Base-by-base conservation (phyloP, 1,140 invertebrate genomes). In the Lepidurus arcticus region DNA sequence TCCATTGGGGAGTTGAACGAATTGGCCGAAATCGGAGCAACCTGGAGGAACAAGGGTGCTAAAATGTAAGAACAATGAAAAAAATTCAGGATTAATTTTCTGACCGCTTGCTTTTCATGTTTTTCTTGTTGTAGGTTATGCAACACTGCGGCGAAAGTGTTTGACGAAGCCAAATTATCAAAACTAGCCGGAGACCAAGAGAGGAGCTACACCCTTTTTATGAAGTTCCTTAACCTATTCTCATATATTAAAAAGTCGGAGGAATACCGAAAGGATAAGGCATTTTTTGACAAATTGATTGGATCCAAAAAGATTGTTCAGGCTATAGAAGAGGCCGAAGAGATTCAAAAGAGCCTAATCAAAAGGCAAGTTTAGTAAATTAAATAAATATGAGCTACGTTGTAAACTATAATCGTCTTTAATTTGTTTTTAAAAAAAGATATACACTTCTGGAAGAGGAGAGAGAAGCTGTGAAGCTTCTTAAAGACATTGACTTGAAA, bases 141-240 rank as follows among this genome's bases (percentile, higher is more conserved):
- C 53, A 21, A 65, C 53, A 65, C 16, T 65, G 53, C 53, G 16
- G 2, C 5, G 16, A 65, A 65, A 21, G 53, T 65, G 16, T 65
- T 65, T 13, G 53, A 65, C 1, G 53, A 13, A 65, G 53, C 53
- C 21, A 13, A 21, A 4, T 10, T 65, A 21, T 13, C 53, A 16
- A 65, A 65, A 65, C 53, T 65, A 7, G 53, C 86, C 34, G 88
- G 89, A 6, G 90, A 93, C 81, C 89, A 92, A 81, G 91, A 92
- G 82, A 81, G 84, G 73, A 89, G 91, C 1, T 94, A 91, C 81
- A 87, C 93, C 42, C 85, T 87, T 45, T 91, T 89, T 78, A 90
- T 90, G 88, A 89, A 90, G 83, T 93, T 90, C 84, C 85, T 92
- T 26, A 87, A 88, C 47, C 83, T 90, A 13, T 82, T 92, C 0